These are phyloP conservation scores for Aythya fuligula DNA, from an alignment of 2,797 vertebrate genomes.

Conservation along the genomic window DNA sequence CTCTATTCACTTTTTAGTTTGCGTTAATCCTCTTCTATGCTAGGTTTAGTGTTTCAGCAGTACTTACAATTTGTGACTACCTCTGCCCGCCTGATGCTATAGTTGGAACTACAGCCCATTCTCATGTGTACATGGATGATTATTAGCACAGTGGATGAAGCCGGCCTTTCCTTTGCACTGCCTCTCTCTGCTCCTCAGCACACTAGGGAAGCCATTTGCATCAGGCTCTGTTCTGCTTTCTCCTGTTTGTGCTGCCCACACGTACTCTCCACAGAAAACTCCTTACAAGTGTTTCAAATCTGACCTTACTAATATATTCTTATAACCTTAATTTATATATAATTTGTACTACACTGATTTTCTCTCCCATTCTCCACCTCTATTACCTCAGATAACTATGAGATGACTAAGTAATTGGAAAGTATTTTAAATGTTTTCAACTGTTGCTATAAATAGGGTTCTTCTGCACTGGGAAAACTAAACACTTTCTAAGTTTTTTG, in stretches of 20 bases:
- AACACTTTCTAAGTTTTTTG: background rate
- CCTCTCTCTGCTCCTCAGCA: background rate
- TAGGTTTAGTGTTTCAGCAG: background rate
- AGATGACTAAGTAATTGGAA: background rate
- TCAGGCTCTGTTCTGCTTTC: background rate
- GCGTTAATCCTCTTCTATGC: background rate
- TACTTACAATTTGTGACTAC: background rate
- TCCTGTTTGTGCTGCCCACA: background rate
- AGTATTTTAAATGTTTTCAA: background rate
- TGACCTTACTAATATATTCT: background rate
- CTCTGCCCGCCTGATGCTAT: background rate
- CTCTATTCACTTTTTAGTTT: background rate
- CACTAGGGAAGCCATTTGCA: background rate
- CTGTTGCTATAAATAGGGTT: background rate
- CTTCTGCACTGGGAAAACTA: background rate
- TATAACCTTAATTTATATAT: background rate
- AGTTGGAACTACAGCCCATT: background rate
- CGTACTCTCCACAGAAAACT: background rate
- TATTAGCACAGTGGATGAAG: background rate
- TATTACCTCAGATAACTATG: background rate
- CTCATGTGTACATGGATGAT: rapidly evolving
- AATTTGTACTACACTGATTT: background rate
- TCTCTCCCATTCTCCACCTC: background rate
- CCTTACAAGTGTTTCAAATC: background rate
- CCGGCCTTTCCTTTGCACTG: background rate